Conservation (phyloP, 2,888 invertebrate genomes). For the Synanthedon andrenaeformis region DNA sequence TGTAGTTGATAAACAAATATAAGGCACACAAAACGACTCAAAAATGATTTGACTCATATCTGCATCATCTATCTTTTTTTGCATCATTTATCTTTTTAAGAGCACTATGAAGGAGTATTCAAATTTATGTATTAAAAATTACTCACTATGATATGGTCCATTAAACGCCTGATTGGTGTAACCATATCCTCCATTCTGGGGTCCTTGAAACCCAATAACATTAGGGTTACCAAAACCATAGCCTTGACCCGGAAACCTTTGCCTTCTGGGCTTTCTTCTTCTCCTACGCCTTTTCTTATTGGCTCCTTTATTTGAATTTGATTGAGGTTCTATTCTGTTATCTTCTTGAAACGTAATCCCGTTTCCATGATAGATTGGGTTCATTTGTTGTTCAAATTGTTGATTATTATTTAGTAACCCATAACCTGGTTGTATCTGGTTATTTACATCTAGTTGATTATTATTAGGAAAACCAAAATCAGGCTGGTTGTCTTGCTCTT, state of each 20-base stretch:
- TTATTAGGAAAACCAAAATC: no score
- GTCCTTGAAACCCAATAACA: neutral
- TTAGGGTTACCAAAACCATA: slow-evolving; percentile 10
- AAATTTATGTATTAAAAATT: no score
- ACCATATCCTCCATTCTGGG: neutral
- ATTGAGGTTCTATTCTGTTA: slow-evolving; percentile 10
- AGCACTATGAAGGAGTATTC: no score
- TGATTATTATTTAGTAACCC: neutral
- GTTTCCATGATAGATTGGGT: no score
- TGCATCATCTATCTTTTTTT: no score
- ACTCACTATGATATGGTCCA: slow-evolving; percentile 15
- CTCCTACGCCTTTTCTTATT: slow-evolving; percentile 27
- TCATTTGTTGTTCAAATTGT: no score
- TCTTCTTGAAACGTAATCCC: slow-evolving; percentile 15
- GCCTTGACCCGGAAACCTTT: slow-evolving; percentile 2
- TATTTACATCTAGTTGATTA: neutral
- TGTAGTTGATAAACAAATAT: no score
- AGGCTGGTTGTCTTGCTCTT: neutral
- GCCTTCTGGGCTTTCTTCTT: slow-evolving; percentile 22
- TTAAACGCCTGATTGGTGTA: slow-evolving; percentile 5
- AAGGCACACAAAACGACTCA: no score
- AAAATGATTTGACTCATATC: no score
- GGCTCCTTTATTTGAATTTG: slow-evolving; percentile 3
- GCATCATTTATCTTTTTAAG: no score
- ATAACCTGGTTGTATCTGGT: neutral